Evolutionary conservation across 1,140 invertebrate species (phyloP).

Genomic region (Drosophila bifasciata): DNA sequence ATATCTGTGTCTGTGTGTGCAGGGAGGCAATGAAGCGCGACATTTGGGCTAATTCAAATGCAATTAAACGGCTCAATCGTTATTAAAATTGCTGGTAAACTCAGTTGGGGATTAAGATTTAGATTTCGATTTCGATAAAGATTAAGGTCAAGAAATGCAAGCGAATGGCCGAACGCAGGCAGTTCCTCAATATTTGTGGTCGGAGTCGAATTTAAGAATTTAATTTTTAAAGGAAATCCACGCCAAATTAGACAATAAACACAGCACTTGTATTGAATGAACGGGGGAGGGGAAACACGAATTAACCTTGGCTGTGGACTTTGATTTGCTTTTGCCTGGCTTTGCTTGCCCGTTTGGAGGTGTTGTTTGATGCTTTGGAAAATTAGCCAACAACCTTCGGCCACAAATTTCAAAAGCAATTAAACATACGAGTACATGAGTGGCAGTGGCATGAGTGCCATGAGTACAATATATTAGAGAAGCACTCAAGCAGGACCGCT

Average conservation of each 20-base stretch:
- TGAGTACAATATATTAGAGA: slow-evolving; percentile 16
- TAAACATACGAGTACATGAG: slow-evolving; percentile 44
- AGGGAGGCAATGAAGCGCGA: slow-evolving; percentile 64
- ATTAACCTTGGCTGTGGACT: slow-evolving; percentile 40
- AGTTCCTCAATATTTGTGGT: slow-evolving; percentile 70
- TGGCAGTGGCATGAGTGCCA: too few relatives aligned
- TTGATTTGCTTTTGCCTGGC: slow-evolving; percentile 43
- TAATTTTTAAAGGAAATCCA: slow-evolving; percentile 40
- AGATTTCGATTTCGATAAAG: slow-evolving; percentile 45
- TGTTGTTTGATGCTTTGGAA: slow-evolving; percentile 60
- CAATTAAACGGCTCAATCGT: slow-evolving; percentile 66
- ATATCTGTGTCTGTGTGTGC: slow-evolving; percentile 16
- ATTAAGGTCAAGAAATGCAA: slow-evolving; percentile 67
- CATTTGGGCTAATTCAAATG: slow-evolving; percentile 69
- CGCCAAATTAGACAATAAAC: slow-evolving; percentile 62
- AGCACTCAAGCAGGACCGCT: slow-evolving; percentile 74
- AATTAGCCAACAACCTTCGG: slow-evolving; percentile 67
- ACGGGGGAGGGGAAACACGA: background rate
- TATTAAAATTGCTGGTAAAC: slow-evolving; percentile 5
- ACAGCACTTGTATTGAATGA: background rate
- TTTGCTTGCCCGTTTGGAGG: slow-evolving; percentile 22
- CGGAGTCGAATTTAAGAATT: slow-evolving; percentile 17
- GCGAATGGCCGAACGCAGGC: slow-evolving; percentile 30
- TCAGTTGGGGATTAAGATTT: background rate
- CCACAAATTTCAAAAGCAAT: slow-evolving; percentile 66